A percentile compares a stretch with the other conserved stretches of the same genome.
These are phyloP conservation scores for Heliothis peltigera DNA, from an alignment of 2,888 invertebrate species.

Conservation along the genomic window DNA sequence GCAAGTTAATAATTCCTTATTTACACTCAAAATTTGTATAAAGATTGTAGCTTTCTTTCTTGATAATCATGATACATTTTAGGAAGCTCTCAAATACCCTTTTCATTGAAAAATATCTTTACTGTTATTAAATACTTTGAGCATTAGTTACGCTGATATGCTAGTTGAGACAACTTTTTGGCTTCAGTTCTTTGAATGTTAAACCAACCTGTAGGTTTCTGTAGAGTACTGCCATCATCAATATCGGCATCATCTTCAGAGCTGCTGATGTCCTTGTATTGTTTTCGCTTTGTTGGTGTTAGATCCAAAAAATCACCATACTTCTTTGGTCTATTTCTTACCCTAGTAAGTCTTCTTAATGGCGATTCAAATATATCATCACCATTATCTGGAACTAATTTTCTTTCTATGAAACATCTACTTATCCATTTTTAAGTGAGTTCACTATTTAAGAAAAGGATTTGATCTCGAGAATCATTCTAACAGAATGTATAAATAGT, in stretches of 20 bases:
- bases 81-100: too few relatives aligned
- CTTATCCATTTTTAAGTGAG: background rate
- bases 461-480: too few relatives aligned
- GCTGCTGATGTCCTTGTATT: constrained; percentile 50
- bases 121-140: too few relatives aligned
- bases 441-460: background rate
- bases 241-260: constrained; percentile 74
- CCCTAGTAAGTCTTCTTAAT: constrained; percentile 75
- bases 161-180: too few relatives aligned
- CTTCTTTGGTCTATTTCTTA: constrained; percentile 79
- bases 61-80: too few relatives aligned
- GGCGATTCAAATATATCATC: constrained; percentile 63
- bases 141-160: too few relatives aligned
- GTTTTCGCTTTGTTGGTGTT: constrained; percentile 72
- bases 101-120: too few relatives aligned
- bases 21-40: too few relatives aligned
- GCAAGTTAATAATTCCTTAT: too few relatives aligned
- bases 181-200: background rate
- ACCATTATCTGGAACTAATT: constrained; percentile 34
- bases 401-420: background rate
- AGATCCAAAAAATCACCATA: constrained; percentile 78
- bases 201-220: constrained; percentile 77
- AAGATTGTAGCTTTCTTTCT: too few relatives aligned
- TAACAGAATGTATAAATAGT: background rate
- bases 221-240: constrained; percentile 56